Base-by-base conservation (phyloP, 2,113 vertebrate genomes). In the Rana temporaria region DNA sequence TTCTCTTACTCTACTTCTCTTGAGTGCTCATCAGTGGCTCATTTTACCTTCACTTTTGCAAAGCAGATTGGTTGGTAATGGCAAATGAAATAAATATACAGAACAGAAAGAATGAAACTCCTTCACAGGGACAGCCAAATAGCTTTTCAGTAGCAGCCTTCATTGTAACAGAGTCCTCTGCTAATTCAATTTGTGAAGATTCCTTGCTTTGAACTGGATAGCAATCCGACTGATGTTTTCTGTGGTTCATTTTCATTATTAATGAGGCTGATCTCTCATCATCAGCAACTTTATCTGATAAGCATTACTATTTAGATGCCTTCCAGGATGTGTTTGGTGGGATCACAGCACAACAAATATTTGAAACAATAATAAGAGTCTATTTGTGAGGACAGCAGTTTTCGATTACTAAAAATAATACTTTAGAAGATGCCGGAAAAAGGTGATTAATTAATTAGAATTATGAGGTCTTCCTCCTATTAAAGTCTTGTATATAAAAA, bases 181-280 rank as follows among this genome's bases (percentile, higher is more conserved):
- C 11, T 6, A 79, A 19, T 56, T 81, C 71, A 81, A 55, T 81
- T 55, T 82, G 59, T 57, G 65, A 66, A 52, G 71, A 68, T 6
- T 52, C 67, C 38, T 22, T 24, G 80, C 52, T 74, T 64, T 65
- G 79, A 65, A 80, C n/a, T 12, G 18, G 32, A 56, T 65, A 65
- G 32, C 19, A 60, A 67, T 30, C 63, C 81, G 59, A 68, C 30
- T 68, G 80, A 82, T 82, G 72, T 32, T 75, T 66, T 83, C 59
- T 74, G 81, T 83, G 81, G 81, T 75, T 48, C 18, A 30, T 6
- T 59, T 83, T 32, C 32, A 83, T 83, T 76, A 76, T 83, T 83
- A 83, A 83, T 75, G 72, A 67, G 65, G 52, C 63, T 22, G 57
- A 48, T 83, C 24, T 68, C 63, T 76, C 76, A 66, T 83, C 81